Percentiles rank a stretch among this genome's conserved stretches.
These are phyloP conservation scores for Cerceris rybyensis DNA, from an alignment of 2,888 invertebrate species.

Conservation along the genomic window DNA sequence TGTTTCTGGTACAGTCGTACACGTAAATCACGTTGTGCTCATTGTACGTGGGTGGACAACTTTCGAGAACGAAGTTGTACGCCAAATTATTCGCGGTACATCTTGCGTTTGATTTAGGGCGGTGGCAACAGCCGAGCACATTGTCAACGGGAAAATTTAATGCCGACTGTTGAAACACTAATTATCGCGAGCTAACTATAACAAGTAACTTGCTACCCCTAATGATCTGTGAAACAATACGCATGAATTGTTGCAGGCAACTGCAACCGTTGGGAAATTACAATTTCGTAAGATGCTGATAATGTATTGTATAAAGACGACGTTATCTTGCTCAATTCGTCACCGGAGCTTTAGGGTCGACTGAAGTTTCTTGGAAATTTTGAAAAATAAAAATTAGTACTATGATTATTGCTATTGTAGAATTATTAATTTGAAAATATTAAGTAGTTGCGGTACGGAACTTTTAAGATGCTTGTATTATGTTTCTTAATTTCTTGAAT, in stretches of 20 bases:
- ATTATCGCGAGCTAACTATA: slow-evolving; percentile 49
- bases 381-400: too few species aligned
- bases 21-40: slow-evolving; percentile 51
- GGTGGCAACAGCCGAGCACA: slow-evolving; percentile 41
- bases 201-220: slow-evolving; percentile 44
- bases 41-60: slow-evolving; percentile 39
- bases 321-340: too few species aligned
- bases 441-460: too few species aligned
- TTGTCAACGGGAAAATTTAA: slow-evolving; percentile 50
- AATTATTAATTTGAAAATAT: too few species aligned
- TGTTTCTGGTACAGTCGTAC: slow-evolving; percentile 15
- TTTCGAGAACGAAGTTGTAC: slow-evolving; percentile 45
- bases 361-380: too few species aligned
- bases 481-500: too few species aligned
- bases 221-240: slow-evolving; percentile 42
- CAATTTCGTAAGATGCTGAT: background rate
- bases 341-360: too few species aligned
- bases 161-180: slow-evolving; percentile 49
- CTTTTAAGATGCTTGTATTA: too few species aligned
- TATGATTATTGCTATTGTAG: too few species aligned
- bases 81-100: slow-evolving; percentile 56
- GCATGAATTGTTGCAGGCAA: background rate
- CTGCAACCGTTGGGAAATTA: background rate
- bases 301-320: too few species aligned
- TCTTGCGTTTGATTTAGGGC: slow-evolving; percentile 57